phyloP scores from a whole-genome alignment of 1,140 invertebrate species.

The Cephus cinctus region DNA sequence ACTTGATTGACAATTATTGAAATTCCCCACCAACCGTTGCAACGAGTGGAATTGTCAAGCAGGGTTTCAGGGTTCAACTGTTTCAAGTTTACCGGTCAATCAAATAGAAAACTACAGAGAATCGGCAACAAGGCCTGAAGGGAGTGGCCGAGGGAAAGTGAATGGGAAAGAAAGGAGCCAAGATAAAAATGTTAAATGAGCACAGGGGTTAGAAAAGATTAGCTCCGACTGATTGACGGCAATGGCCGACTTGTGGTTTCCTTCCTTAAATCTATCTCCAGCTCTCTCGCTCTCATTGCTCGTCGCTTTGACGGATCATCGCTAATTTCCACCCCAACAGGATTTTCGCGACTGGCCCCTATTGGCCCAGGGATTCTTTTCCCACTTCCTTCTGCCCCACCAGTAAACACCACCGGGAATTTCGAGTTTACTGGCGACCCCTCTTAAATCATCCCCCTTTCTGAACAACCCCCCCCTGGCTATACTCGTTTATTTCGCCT shows the following conservation, averaged over 20 bases:
- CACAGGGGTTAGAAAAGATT: conserved; percentile 18
- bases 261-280: background rate
- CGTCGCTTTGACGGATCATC: conserved; percentile 4
- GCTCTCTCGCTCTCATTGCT: background rate
- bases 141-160: conserved; percentile 5
- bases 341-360: too few relatives aligned
- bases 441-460: too few relatives aligned
- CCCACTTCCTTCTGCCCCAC: too few relatives aligned
- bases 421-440: too few relatives aligned
- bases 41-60: too few relatives aligned
- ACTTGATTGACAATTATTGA: background rate
- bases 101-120: conserved; percentile 23
- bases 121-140: conserved; percentile 6
- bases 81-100: too few relatives aligned
- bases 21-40: background rate
- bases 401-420: too few relatives aligned
- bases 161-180: background rate
- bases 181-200: conserved; percentile 15
- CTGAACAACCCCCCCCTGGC: too few relatives aligned
- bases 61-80: too few relatives aligned
- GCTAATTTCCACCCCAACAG: conserved; percentile 5
- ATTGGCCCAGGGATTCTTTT: too few relatives aligned
- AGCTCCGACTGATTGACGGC: conserved; percentile 9
- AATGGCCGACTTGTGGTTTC: background rate
- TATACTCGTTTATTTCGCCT: too few relatives aligned